A percentile compares a stretch with the other conserved stretches of the same genome.
Conservation (phyloP, 2,797 vertebrate genomes). For the Coregonus ussuriensis region DNA sequence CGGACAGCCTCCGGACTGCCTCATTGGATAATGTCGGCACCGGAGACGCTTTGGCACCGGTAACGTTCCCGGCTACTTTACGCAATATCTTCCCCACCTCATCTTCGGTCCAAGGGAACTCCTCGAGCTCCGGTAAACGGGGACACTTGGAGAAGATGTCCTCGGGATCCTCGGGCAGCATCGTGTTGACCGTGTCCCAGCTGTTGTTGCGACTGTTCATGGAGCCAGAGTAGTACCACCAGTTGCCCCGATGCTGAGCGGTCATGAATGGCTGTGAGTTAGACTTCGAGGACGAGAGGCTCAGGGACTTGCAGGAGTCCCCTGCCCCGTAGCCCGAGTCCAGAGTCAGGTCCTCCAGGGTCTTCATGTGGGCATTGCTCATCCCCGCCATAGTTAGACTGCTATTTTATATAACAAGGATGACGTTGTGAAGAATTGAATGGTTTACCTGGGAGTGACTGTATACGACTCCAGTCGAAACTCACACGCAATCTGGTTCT, state of each 20-base stretch:
- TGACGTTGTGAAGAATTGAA: background rate
- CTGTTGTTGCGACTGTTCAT: conserved; percentile 99
- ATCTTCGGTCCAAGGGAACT: conserved; percentile 94
- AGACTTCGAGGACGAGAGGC: conserved; percentile 95
- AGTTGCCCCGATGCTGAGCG: conserved; percentile 89
- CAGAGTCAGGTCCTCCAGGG: conserved; percentile 95
- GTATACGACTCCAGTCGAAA: conserved; percentile 43
- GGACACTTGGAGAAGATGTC: conserved; percentile 95
- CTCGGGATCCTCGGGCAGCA: conserved; percentile 93
- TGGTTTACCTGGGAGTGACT: conserved; percentile 44
- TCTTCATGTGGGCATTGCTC: conserved; percentile 90
- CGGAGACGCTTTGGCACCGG: conserved; percentile 36
- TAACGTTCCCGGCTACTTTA: conserved; percentile 69
- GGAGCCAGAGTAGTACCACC: conserved; percentile 97
- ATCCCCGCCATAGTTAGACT: conserved; percentile 84
- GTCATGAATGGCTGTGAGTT: conserved; percentile 90
- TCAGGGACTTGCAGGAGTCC: conserved; percentile 96
- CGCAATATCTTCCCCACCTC: conserved; percentile 85
- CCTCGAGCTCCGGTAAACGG: conserved; percentile 93
- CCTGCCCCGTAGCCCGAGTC: conserved; percentile 98
- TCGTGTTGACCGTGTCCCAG: conserved; percentile 97
- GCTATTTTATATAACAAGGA: conserved; percentile 6
- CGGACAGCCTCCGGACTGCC: conserved; percentile 82
- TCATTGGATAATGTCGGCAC: conserved; percentile 78
- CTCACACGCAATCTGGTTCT: conserved; percentile 62